A percentile compares a stretch with the other conserved stretches of the same genome.
These are phyloP conservation scores for Pangasius djambal DNA, from an alignment of 2,797 vertebrate genomes.

Conservation along the genomic window DNA sequence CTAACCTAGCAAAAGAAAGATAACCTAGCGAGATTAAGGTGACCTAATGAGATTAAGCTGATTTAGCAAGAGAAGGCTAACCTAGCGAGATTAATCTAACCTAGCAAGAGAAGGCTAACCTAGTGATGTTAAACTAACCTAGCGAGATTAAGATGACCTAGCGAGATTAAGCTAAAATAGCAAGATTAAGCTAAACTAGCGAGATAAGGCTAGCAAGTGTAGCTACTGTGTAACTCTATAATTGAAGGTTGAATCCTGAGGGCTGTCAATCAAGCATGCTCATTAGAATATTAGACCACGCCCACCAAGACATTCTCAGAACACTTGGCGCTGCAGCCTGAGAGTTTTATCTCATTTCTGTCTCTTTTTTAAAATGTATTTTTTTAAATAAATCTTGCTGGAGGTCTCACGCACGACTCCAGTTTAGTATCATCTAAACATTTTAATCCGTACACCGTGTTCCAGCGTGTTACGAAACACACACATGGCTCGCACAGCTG, in stretches of 20 bases:
- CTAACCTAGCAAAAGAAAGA: no score
- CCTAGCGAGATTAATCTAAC: no score
- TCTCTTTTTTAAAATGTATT: background rate
- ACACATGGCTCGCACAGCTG: background rate
- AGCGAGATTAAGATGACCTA: no score
- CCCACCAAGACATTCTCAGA: background rate
- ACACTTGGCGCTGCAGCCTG: no score
- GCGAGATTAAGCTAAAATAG: no score
- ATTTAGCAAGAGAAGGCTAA: no score
- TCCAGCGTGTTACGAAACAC: background rate
- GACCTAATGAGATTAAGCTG: no score
- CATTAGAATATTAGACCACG: background rate
- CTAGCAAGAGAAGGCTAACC: no score
- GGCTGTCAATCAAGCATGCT: background rate
- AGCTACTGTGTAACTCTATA: background rate
- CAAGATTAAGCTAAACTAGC: background rate
- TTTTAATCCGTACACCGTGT: background rate
- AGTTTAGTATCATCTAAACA: background rate
- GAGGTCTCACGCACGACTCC: background rate
- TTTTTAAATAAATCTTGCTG: background rate
- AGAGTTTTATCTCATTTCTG: background rate
- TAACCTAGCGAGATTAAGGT: no score
- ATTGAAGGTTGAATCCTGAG: background rate
- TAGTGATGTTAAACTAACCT: no score
- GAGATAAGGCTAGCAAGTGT: background rate